These are phyloP conservation scores for Nixonia krombeini DNA, from an alignment of 1,140 invertebrate genomes.

Conservation along the genomic window DNA sequence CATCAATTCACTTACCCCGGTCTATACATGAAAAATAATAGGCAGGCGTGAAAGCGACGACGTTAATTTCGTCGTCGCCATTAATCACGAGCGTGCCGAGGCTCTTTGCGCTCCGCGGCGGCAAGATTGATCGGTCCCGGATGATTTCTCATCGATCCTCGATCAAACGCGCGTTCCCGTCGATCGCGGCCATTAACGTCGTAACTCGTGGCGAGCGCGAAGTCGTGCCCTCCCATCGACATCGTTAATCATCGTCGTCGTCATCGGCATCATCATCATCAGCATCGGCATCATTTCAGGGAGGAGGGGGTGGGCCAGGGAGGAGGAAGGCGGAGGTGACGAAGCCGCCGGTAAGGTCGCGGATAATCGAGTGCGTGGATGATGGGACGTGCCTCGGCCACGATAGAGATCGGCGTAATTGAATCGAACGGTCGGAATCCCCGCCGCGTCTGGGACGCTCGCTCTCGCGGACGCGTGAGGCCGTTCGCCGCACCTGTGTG, in stretches of 20 bases:
- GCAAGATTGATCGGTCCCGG: constrained; percentile 21
- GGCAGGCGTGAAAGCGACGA: too few species aligned
- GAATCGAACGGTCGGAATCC: constrained; percentile 36
- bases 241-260: constrained; percentile 25
- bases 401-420: constrained; percentile 37
- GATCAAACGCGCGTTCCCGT: constrained; percentile 39
- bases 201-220: constrained; percentile 7
- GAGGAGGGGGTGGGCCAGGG: constrained; percentile 4
- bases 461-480: too few species aligned
- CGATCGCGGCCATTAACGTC: constrained; percentile 36
- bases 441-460: too few species aligned
- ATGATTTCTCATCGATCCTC: constrained; percentile 30
- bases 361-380: constrained; percentile 24
- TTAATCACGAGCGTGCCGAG: constrained; percentile 22
- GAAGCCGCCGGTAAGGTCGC: constrained; percentile 15
- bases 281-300: constrained; percentile 2
- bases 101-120: neutral
- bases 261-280: too few species aligned
- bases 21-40: too few species aligned
- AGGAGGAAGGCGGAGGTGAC: too few species aligned
- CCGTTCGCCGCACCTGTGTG: too few species aligned
- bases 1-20: too few species aligned
- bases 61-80: neutral
- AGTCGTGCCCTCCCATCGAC: constrained; percentile 27
- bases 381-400: constrained; percentile 33